Base-by-base conservation (phyloP, 2,113 vertebrate genomes). In the Nestor notabilis region DNA sequence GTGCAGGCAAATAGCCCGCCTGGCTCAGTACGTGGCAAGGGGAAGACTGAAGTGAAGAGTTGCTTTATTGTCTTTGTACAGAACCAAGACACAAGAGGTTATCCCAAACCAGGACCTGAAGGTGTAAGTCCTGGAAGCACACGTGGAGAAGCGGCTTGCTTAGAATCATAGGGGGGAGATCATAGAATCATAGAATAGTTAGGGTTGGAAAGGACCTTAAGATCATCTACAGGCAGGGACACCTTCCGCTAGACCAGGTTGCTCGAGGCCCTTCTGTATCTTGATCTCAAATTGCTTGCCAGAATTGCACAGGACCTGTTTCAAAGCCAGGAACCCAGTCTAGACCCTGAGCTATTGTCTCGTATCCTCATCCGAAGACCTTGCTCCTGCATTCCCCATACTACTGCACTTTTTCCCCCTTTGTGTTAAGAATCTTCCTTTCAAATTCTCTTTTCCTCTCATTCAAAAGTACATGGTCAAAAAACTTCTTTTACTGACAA, bases 301-400 rank as follows among this genome's bases (percentile, higher is more conserved):
- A 3, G 21, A 61, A 8, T 43, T 0, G 0, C 29, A 14, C 56
- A 16, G 58, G 56, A n/a, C 16, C 15, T 3, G 5, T 43, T 56
- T 49, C 64, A 55, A 50, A 90, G 37, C 13, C 35, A 12, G 65
- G 37, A 41, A 6, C 9, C 2, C 31, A 37, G 58, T 8, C 10
- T 13, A 31, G 28, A 75, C 12, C 9, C 43, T 1, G 1, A 61
- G 52, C 18, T 44, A 0, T 81, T 61, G 25, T 50, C 28, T 66
- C 2, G 0, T 15, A 0, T 7, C 3, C 0, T 46, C n/a, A 4
- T 58, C 69, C n/a, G 3, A 72, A 17, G 16, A 13, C 37, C 39
- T 63, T 27, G 18, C 6, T 31, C 27, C 41, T 28, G 9, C 17
- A 1, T 35, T 56, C 61, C 18, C 27, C 50, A 71, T 21, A 5